These are phyloP conservation scores for Drosophila peninsularis DNA, from an alignment of 2,888 invertebrate genomes.

Conservation along the genomic window DNA sequence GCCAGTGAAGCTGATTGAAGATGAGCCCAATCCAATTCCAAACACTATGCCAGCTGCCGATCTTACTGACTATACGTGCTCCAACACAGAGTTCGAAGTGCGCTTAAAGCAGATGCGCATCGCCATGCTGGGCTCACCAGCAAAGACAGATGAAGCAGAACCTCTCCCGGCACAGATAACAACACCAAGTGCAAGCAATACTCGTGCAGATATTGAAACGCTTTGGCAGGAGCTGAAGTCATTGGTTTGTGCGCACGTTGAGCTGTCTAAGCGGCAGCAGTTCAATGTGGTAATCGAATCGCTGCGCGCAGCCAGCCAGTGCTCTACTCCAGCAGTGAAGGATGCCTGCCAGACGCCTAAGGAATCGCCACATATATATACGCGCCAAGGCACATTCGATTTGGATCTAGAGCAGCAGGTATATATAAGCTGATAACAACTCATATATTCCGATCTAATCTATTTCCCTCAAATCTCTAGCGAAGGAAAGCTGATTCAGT, in stretches of 20 bases:
- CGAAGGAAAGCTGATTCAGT: constrained; percentile 13
- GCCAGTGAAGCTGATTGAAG: constrained; percentile 59
- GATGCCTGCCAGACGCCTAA: not conserved
- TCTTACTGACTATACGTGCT: constrained; percentile 39
- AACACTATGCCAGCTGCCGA: not conserved
- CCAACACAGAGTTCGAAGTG: constrained; percentile 53
- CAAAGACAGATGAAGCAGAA: not conserved
- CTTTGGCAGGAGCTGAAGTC: constrained; percentile 39
- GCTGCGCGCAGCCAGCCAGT: constrained; percentile 14
- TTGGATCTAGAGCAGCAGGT: constrained; percentile 52
- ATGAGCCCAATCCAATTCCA: constrained; percentile 33
- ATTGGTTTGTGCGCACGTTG: constrained; percentile 44
- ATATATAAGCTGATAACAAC: too few relatives aligned
- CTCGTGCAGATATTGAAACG: constrained; percentile 10
- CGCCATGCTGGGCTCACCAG: constrained; percentile 40
- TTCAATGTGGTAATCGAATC: constrained; percentile 46
- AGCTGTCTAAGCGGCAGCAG: constrained; percentile 29
- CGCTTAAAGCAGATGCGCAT: constrained; percentile 59
- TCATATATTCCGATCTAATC: not conserved
- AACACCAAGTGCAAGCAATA: not conserved
- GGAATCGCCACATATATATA: constrained; percentile 39
- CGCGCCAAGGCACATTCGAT: constrained; percentile 63
- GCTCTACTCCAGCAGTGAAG: not conserved
- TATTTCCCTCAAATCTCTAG: constrained; percentile 16
- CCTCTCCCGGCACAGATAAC: not conserved